A percentile compares a stretch with the other conserved stretches of the same genome.
Conservation (phyloP, 2,888 invertebrate genomes). For the Aleiodes leptofemur region DNA sequence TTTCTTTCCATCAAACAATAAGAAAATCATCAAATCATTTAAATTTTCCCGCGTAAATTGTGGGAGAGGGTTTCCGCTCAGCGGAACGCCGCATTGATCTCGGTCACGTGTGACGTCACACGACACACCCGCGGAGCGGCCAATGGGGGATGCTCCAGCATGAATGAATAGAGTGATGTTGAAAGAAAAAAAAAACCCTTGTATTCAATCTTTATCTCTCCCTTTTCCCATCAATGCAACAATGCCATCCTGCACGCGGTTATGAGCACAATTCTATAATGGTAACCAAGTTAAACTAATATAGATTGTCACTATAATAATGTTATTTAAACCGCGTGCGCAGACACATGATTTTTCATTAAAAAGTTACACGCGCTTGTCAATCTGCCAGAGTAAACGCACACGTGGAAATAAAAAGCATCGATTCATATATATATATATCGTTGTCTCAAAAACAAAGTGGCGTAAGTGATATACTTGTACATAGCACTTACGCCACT, state of each 20-base stretch:
- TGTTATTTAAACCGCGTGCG: slow-evolving; percentile 32
- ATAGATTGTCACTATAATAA: background rate
- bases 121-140: slow-evolving; percentile 66
- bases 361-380: slow-evolving; percentile 20
- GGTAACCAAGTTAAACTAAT: background rate
- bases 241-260: slow-evolving; percentile 24
- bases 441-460: too few species aligned
- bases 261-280: slow-evolving; percentile 21
- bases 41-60: slow-evolving; percentile 38
- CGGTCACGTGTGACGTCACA: slow-evolving; percentile 62
- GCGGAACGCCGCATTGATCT: slow-evolving; percentile 55
- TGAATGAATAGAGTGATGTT: slow-evolving; percentile 60
- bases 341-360: slow-evolving; percentile 5
- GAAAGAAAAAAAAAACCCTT: slow-evolving; percentile 37
- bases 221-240: slow-evolving; percentile 18
- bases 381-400: slow-evolving; percentile 11
- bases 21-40: background rate
- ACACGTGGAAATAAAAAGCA: slow-evolving; percentile 22
- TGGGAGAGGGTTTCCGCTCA: background rate
- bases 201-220: slow-evolving; percentile 17
- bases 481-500: too few species aligned
- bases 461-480: too few species aligned
- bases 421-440: background rate
- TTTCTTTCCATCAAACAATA: too few species aligned
- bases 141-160: slow-evolving; percentile 60